Evolutionary conservation across 2,888 invertebrate species (phyloP).

Genomic region (Falcaria lacertinaria): DNA sequence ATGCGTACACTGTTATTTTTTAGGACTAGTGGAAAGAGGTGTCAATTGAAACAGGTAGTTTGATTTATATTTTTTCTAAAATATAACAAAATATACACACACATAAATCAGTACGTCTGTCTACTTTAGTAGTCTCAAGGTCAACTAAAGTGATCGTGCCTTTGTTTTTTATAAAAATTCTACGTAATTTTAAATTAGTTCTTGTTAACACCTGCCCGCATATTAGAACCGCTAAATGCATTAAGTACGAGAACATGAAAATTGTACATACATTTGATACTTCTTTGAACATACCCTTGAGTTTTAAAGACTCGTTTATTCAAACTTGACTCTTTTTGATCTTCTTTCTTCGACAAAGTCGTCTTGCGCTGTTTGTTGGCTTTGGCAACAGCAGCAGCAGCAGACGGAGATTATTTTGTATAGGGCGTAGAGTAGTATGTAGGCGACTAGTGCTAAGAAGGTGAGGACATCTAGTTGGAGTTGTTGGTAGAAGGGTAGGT

Average conservation of each 20-base stretch:
- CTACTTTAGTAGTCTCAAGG: not conserved
- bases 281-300: too few species aligned
- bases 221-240: too few species aligned
- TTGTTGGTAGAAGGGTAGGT: slow-evolving; percentile 57
- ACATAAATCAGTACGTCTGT: not conserved
- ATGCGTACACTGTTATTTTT: too few species aligned
- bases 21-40: too few species aligned
- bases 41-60: too few species aligned
- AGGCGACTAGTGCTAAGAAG: slow-evolving; percentile 52
- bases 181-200: too few species aligned
- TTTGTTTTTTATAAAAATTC: too few species aligned
- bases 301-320: slow-evolving; percentile 27
- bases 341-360: slow-evolving; percentile 40
- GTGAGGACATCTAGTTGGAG: slow-evolving; percentile 64
- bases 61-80: not conserved
- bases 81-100: not conserved
- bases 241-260: too few species aligned
- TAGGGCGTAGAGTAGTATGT: slow-evolving; percentile 47
- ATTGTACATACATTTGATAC: too few species aligned
- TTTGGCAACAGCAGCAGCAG: slow-evolving; percentile 54
- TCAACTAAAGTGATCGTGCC: too few species aligned
- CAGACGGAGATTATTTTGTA: slow-evolving; percentile 53
- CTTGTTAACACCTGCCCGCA: too few species aligned
- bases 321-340: slow-evolving; percentile 67
- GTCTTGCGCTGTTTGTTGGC: slow-evolving; percentile 27